phyloP scores from a whole-genome alignment of 1,140 invertebrate species.

The Drosophila mauritiana region DNA sequence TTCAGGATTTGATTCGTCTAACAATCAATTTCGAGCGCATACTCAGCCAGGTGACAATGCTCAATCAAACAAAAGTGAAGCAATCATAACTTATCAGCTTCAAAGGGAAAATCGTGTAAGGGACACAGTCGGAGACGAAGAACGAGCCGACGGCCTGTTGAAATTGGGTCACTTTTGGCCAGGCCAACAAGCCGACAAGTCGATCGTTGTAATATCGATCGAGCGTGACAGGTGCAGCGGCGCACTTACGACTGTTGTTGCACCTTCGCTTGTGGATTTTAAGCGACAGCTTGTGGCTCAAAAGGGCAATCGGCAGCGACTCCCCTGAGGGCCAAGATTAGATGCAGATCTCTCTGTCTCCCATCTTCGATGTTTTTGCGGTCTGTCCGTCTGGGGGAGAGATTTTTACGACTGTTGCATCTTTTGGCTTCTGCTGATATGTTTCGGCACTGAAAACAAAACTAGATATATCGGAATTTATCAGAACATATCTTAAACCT shows the following conservation, averaged over 20 bases:
- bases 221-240: constrained; percentile 74
- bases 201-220: constrained; percentile 72
- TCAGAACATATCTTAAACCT: neutral
- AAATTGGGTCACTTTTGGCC: constrained; percentile 77
- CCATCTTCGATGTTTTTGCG: constrained; percentile 57
- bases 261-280: constrained; percentile 50
- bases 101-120: constrained; percentile 11
- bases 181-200: neutral
- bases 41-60: constrained; percentile 67
- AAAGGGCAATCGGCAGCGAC: constrained; percentile 41
- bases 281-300: constrained; percentile 73
- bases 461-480: neutral
- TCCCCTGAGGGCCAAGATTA: constrained; percentile 76
- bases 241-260: constrained; percentile 56
- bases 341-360: constrained; percentile 60
- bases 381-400: constrained; percentile 54
- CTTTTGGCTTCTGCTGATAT: constrained; percentile 51
- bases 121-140: neutral
- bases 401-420: constrained; percentile 74
- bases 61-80: constrained; percentile 52
- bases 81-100: constrained; percentile 74
- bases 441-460: constrained; percentile 9
- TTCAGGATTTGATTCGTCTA: constrained; percentile 4
- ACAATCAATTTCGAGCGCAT: constrained; percentile 47
- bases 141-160: constrained; percentile 25